phyloP scores from a whole-genome alignment of 2,113 vertebrate species.

The Bagarius yarrelli region DNA sequence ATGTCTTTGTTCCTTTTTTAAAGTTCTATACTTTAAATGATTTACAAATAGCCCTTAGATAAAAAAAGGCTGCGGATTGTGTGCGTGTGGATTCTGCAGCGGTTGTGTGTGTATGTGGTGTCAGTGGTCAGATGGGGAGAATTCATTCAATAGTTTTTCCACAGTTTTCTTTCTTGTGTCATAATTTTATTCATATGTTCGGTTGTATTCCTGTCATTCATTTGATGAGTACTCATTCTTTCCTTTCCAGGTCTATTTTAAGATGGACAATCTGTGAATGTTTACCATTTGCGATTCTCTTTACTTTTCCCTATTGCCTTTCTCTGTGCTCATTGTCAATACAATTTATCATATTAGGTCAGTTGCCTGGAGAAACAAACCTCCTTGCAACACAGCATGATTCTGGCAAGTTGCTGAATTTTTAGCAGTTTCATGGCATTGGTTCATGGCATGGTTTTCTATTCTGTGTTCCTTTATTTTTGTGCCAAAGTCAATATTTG shows the following conservation, averaged over 20 bases:
- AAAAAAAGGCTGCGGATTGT: not conserved
- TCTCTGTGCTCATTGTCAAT: conserved; percentile 56
- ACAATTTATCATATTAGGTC: conserved; percentile 59
- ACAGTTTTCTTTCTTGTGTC: conserved; percentile 42
- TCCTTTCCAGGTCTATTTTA: conserved; percentile 56
- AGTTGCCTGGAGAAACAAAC: conserved; percentile 60
- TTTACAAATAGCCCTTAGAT: conserved; percentile 2
- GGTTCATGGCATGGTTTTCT: conserved; percentile 1
- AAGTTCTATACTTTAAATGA: not conserved
- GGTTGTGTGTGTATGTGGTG: conserved; percentile 7
- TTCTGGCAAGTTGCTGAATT: conserved; percentile 36
- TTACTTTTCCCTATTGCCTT: conserved; percentile 41
- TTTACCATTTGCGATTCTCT: conserved; percentile 58
- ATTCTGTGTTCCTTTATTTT: conserved; percentile 16
- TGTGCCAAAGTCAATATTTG: conserved; percentile 17
- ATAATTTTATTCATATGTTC: conserved; percentile 55
- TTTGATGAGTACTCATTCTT: conserved; percentile 43
- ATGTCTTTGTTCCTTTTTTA: not conserved
- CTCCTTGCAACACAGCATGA: conserved; percentile 39
- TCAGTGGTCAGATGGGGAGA: conserved; percentile 24
- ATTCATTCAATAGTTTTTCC: conserved; percentile 50
- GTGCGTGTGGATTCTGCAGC: not conserved
- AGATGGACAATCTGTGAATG: conserved; percentile 60
- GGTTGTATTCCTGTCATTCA: conserved; percentile 49
- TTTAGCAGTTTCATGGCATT: conserved; percentile 22